phyloP scores from a whole-genome alignment of 2,888 invertebrate genomes.

The Microchrysa polita region DNA sequence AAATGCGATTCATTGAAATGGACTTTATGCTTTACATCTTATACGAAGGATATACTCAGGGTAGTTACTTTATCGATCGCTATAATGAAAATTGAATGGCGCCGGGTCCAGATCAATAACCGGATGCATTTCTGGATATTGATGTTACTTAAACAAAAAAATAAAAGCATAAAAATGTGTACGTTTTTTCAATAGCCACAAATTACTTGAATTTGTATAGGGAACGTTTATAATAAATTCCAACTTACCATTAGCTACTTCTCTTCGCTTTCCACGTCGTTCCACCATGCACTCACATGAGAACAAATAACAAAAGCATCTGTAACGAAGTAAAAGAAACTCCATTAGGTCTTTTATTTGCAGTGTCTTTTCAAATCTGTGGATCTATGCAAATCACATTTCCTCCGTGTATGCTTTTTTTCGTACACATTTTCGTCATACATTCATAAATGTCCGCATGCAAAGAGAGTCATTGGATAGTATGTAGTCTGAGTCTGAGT shows the following conservation, averaged over 20 bases:
- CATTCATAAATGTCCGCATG: slow-evolving; percentile 37
- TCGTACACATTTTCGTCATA: not conserved
- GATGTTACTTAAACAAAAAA: too few species aligned
- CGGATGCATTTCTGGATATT: not conserved
- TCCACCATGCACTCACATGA: not conserved
- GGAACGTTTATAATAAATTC: too few species aligned
- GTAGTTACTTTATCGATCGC: not conserved
- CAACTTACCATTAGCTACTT: not conserved
- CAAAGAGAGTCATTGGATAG: not conserved
- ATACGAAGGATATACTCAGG: too few species aligned
- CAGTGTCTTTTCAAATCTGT: slow-evolving; percentile 35
- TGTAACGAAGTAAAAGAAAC: slow-evolving; percentile 45
- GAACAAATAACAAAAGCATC: slow-evolving; percentile 33
- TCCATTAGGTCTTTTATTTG: slow-evolving; percentile 44
- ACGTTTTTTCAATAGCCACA: too few species aligned
- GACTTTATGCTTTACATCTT: not conserved
- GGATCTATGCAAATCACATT: slow-evolving; percentile 44
- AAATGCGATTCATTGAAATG: slow-evolving; percentile 29
- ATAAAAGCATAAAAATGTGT: too few species aligned
- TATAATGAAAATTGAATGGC: slow-evolving; percentile 1
- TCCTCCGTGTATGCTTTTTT: not conserved
- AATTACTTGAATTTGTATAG: too few species aligned
- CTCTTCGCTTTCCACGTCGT: not conserved
- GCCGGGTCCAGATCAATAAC: not conserved
- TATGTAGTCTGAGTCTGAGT: not conserved